Evolutionary conservation across 2,113 vertebrate genomes (phyloP), one percentile per base, ranked within the genome.

Genomic region (Rhinopithecus roxellana): DNA sequence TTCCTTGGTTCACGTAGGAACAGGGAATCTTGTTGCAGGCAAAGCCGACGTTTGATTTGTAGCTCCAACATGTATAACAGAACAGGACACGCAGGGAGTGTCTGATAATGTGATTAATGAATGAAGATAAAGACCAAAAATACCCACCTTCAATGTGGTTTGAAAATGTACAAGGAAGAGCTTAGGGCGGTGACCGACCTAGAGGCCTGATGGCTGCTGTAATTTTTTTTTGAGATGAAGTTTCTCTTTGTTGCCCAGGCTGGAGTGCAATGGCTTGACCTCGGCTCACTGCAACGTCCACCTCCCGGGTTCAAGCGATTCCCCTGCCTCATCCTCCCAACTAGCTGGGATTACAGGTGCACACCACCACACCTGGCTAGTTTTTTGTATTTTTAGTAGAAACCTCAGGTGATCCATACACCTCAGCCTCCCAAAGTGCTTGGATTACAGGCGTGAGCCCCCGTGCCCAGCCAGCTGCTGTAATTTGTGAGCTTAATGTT

Each of bases 51-150:
- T 89, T 95, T 95, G 57, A 94, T 81, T 94, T 97, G 55, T 78
- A 67, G 30, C 45, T 88, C 35, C 50, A 61, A 6, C 8, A 0
- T 23, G n/a, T 48, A 5, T 48, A 25, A 80, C 9, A 88, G 50
- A 86, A 61, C 20, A 59, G 92, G 70, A 55, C 64, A 45, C 35
- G 18, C 3, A 61, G 75, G 27, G 3, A 77, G 27, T 48, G 45
- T 78, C 43, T 78, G 45, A 20, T 48, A 78, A 35, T 50, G 38
- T 95, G 94, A 85, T 88, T 90, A 72, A 74, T 61, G 90, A 86
- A 23, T 27, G 50, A 61, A 91, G 67, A 79, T 79, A 94, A 88
- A 93, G 57, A 79, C 78, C 72, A 52, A 74, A 95, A 95, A 95
- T 35, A 94, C 6, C 48, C 92, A 67, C 89, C 61, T 93, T 87